Conservation (phyloP, 2,113 vertebrate genomes). For the Cettia cetti region DNA sequence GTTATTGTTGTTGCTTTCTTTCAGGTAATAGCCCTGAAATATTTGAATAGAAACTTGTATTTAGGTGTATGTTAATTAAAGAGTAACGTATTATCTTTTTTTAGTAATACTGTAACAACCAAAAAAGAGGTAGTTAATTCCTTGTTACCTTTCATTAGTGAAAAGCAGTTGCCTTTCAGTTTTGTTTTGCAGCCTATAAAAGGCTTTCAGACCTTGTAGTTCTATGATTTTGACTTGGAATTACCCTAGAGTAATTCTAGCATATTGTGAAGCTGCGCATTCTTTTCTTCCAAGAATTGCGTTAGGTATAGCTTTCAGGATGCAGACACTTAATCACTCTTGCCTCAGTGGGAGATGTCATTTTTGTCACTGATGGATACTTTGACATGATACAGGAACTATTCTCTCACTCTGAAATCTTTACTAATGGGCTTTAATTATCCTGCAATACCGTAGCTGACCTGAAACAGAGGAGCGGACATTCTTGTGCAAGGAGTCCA, state of each 20-base stretch:
- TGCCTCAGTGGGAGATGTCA: conserved; percentile 2
- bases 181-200: background rate
- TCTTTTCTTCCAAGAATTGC: background rate
- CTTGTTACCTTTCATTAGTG: background rate
- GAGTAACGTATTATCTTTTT: background rate
- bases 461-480: conserved; percentile 14
- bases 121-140: background rate
- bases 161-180: background rate
- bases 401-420: conserved; percentile 32
- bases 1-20: background rate
- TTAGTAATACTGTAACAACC: background rate
- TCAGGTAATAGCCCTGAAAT: background rate
- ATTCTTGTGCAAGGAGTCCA: conserved; percentile 8
- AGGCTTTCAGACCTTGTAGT: background rate
- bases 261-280: background rate
- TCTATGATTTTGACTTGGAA: conserved; percentile 16
- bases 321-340: background rate
- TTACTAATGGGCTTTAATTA: conserved; percentile 56
- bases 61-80: background rate
- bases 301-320: background rate
- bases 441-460: conserved; percentile 14
- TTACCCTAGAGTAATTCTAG: background rate
- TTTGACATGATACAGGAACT: conserved; percentile 1
- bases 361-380: background rate
- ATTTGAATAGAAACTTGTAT: background rate